Base-by-base conservation (phyloP, 2,888 invertebrate species). In the Sarcophaga subvicina region DNA sequence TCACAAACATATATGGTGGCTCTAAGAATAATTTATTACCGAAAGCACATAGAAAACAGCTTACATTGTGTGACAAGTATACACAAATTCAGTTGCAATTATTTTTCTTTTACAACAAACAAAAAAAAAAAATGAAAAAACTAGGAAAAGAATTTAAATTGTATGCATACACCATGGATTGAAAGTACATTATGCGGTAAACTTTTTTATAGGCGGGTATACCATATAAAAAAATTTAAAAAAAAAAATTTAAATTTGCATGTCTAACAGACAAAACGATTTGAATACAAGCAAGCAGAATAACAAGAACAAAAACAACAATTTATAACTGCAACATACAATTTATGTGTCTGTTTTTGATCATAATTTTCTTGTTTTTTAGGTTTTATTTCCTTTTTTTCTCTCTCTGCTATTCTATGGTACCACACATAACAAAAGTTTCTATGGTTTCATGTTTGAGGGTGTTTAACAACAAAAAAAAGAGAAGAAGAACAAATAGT, bases 251-350 rank as follows among this genome's bases (percentile, higher is more conserved):
- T 2, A 54, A 71, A 71, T 71, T 71, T 79, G 79, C 70, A 71
- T 79, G 71, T 79, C 62, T 49, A 79, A 20, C 63, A 71, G 64
- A 79, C 79, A 79, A 49, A 59, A 79, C 49, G 49, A 49, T 70
- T 71, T 22, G 76, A 49, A 66, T 49, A 66, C 49, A 54, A 70
- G 60, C 22, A 70, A 37, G 37, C 2, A 37, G 37, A 37, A 37
- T 37, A 37, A 37, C 37, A 37, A 10, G 10, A 8, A 10, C 5
- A 71, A 54, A 1, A 37, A 73, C 45, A 20, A 63, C 47, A 22
- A 47, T 62, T 70, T 79, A 25, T 79, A 79, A 71, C 79, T 79
- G 70, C 79, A 63, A 79, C 63, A 79, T 54, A 70, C 49, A 70
- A 79, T 49, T 71, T 70, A 79, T 71, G 54, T 37, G 37, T 37